A percentile compares a stretch with the other conserved stretches of the same genome.
phyloP scores from a whole-genome alignment of 1,140 invertebrate genomes.

The Papilio aristodemus region DNA sequence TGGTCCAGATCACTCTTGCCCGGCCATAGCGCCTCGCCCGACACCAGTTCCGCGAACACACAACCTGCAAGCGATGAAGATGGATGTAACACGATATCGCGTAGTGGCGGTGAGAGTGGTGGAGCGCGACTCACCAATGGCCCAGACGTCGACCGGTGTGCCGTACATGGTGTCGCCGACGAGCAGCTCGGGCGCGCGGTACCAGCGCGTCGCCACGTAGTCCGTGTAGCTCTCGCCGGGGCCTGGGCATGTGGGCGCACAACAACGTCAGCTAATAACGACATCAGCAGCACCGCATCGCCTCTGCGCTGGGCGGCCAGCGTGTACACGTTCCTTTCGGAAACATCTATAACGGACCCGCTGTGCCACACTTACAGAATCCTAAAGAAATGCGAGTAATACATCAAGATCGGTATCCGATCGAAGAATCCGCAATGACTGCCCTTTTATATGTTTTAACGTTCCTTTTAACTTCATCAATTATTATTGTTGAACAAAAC shows the following conservation, averaged over 20 bases:
- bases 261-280: conserved; percentile 44
- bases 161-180: conserved; percentile 99
- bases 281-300: not conserved
- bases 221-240: conserved; percentile 99
- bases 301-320: too few relatives aligned
- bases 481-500: too few relatives aligned
- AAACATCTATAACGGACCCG: too few relatives aligned
- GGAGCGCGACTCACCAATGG: conserved; percentile 83
- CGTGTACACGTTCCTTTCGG: too few relatives aligned
- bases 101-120: not conserved
- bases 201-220: conserved; percentile 99
- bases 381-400: too few relatives aligned
- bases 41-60: conserved; percentile 96
- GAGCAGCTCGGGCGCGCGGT: conserved; percentile 96
- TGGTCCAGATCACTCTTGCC: conserved; percentile 99
- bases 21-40: conserved; percentile 98
- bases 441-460: too few relatives aligned
- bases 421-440: too few relatives aligned
- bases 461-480: too few relatives aligned
- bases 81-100: too few relatives aligned
- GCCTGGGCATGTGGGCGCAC: conserved; percentile 75
- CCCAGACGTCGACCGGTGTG: conserved; percentile 98
- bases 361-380: too few relatives aligned
- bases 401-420: too few relatives aligned
- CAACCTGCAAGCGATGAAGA: conserved; percentile 83